Percentiles rank a stretch among this genome's conserved stretches.
Evolutionary conservation across 2,797 vertebrate genomes (phyloP).

Genomic region (Sebastes steindachneri): DNA sequence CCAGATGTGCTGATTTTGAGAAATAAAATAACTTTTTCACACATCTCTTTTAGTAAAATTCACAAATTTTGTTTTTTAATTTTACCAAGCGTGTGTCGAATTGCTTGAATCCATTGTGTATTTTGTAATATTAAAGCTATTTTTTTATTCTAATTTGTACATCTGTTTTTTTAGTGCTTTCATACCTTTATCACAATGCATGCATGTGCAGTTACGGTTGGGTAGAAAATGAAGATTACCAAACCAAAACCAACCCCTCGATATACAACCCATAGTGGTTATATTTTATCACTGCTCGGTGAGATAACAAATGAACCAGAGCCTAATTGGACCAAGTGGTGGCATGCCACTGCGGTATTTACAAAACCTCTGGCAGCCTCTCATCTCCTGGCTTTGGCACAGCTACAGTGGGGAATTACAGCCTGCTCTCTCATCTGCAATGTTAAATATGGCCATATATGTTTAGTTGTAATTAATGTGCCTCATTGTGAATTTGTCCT

Average conservation of each 20-base stretch:
- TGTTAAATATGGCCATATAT: slow-evolving; percentile 22
- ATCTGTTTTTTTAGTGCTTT: neutral
- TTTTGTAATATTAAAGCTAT: neutral
- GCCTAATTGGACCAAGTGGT: slow-evolving; percentile 35
- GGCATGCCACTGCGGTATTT: slow-evolving; percentile 34
- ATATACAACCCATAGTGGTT: slow-evolving; percentile 10
- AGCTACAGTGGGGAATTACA: neutral
- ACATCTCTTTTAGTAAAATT: neutral
- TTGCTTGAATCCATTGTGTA: neutral
- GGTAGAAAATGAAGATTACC: neutral
- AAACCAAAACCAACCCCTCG: slow-evolving; percentile 1
- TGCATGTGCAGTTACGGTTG: neutral
- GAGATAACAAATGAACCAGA: slow-evolving; percentile 40
- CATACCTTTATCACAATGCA: neutral
- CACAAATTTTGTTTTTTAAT: neutral
- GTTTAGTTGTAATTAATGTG: slow-evolving; percentile 22
- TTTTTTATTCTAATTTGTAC: neutral
- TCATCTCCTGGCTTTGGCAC: slow-evolving; percentile 41
- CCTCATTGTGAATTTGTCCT: neutral
- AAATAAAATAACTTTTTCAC: neutral
- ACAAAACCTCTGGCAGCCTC: slow-evolving; percentile 46
- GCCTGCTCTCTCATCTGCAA: slow-evolving; percentile 19
- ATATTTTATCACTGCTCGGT: slow-evolving; percentile 31
- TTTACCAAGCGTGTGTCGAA: no score
- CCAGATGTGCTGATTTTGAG: neutral